Evolutionary conservation across 2,113 vertebrate genomes (phyloP).

Genomic region (Monarcha castaneiventris): DNA sequence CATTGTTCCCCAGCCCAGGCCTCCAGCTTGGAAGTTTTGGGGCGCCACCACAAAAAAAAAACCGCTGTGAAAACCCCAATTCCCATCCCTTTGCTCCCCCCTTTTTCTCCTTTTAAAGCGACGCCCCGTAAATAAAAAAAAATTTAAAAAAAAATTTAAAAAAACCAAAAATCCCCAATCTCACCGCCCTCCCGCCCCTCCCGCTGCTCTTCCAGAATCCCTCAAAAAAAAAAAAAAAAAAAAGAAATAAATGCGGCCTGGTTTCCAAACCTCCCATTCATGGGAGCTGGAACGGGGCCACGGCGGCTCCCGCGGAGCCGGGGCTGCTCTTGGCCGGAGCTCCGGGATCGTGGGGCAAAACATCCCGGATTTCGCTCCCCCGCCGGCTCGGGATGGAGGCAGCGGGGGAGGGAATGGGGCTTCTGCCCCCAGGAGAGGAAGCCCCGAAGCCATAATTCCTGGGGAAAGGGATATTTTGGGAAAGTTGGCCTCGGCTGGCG

Average conservation of each 20-base stretch:
- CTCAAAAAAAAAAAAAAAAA: not conserved
- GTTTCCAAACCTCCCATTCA: constrained; percentile 18
- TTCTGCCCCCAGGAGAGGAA: not conserved
- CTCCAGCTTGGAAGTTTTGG: not conserved
- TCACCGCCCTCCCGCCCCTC: not conserved
- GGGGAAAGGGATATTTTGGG: not conserved
- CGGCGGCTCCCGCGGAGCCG: not conserved
- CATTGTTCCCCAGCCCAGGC: not conserved
- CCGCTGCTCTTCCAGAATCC: not conserved
- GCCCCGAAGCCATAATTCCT: constrained; percentile 3
- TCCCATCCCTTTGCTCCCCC: not conserved
- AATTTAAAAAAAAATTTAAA: not conserved
- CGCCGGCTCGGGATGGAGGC: not conserved
- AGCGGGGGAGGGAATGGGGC: not conserved
- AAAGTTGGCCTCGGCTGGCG: not conserved
- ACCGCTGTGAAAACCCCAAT: not conserved
- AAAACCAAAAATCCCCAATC: not conserved
- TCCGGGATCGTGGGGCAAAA: not conserved
- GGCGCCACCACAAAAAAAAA: not conserved
- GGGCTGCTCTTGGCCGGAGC: constrained; percentile 38
- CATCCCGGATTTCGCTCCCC: not conserved
- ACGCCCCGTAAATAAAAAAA: not conserved
- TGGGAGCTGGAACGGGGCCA: constrained; percentile 20
- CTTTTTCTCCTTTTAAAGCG: not conserved
- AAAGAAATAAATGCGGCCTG: not conserved